Base-by-base conservation (phyloP, 2,113 vertebrate species). In the Halcyon senegalensis region DNA sequence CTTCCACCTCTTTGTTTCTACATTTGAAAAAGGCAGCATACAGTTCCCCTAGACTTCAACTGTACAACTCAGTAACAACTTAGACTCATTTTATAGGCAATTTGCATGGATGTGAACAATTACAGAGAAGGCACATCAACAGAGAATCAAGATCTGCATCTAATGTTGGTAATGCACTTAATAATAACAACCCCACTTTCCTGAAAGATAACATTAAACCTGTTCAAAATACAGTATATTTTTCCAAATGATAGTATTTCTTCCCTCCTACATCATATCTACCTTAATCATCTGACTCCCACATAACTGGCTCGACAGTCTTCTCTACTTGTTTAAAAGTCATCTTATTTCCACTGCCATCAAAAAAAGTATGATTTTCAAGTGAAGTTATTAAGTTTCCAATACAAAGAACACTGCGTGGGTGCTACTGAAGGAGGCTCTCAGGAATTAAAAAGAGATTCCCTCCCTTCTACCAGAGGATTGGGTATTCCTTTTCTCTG, bases 221-320 rank as follows among this genome's bases (percentile, higher is more conserved):
- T 96, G 85, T 46, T 97, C 77, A 95, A 96, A 97, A 96, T 84
- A 95, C 86, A 93, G 74, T 93, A 79, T 91, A 95, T 96, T 93
- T 95, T 95, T 76, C 93, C 76, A 97, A 96, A 94, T 94, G 55
- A 97, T 95, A 97, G 94, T 96, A 97, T 97, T 97, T 94, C 94
- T 97, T 91, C 85, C 96, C 96, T 95, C 95, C 95, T 78, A 97
- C 96, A 92, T 78, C 77, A 15, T 75, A 95, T 96, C 94, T 95
- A 96, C 94, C 95, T 97, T 97, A 96, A 96, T 97, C 94, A 93
- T 94, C 92, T 68, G 81, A 96, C 95, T 94, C 96, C 95, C 94
- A 96, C 96, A 31, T 24, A 96, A 87, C 93, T 94, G 94, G 91
- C 95, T 97, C 92, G 12, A 87, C 94, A 94, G 94, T 97, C 96